These are phyloP conservation scores for Halictus ligatus DNA, from an alignment of 2,888 invertebrate species.

Conservation along the genomic window DNA sequence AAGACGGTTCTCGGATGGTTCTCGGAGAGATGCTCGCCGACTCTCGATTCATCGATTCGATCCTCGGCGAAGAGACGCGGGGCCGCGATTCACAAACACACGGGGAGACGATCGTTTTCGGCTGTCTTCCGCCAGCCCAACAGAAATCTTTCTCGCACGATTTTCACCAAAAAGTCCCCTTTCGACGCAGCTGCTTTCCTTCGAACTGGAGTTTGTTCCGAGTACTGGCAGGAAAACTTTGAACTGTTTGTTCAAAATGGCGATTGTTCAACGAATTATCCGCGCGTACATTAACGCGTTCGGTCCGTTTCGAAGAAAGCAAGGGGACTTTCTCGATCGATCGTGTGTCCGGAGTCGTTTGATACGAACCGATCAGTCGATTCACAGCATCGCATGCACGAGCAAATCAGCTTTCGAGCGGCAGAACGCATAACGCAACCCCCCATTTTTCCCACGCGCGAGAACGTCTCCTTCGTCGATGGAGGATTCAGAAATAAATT, in stretches of 20 bases:
- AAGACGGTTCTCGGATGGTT: neutral
- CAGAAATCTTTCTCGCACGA: neutral
- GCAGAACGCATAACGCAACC: neutral
- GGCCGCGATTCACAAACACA: neutral
- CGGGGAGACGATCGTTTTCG: neutral
- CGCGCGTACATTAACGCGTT: no score
- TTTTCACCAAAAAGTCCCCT: neutral
- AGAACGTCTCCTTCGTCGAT: constrained; percentile 37
- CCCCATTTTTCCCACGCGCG: neutral
- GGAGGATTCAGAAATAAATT: constrained; percentile 74
- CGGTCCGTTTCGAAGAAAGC: no score
- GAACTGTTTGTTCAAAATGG: neutral
- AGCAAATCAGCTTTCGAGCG: neutral
- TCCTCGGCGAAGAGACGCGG: constrained; percentile 4
- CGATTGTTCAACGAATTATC: neutral
- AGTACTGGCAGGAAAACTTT: no score
- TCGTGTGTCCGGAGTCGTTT: neutral
- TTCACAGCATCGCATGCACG: neutral
- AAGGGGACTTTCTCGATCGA: neutral
- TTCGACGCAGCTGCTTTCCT: neutral
- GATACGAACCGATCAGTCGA: neutral
- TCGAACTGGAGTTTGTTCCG: neutral
- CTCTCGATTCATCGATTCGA: neutral
- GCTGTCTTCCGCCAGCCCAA: neutral
- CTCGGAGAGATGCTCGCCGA: neutral